Conservation (phyloP, 1,140 invertebrate species). For the Euwallacea similis region DNA sequence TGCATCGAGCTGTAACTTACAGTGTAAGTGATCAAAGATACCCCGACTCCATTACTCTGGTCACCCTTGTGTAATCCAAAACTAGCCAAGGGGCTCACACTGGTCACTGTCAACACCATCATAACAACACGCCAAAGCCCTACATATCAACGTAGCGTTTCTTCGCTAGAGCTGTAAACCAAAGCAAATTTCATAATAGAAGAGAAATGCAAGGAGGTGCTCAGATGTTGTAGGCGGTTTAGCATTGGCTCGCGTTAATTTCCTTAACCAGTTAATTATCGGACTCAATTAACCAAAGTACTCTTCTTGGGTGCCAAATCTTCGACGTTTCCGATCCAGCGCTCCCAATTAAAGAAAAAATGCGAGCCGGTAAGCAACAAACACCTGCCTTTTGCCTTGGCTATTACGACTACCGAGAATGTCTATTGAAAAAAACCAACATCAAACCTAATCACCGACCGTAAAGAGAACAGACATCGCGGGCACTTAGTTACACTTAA, state of each 20-base stretch:
- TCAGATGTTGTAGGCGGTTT: too few relatives aligned
- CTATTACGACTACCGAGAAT: neutral
- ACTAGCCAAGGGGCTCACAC: conserved; percentile 42
- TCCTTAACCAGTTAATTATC: too few relatives aligned
- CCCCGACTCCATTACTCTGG: conserved; percentile 40
- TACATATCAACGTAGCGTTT: conserved; percentile 2
- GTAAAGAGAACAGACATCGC: conserved; percentile 11
- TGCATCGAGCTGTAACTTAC: conserved; percentile 27
- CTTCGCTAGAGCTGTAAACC: neutral
- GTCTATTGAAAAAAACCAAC: conserved; percentile 5
- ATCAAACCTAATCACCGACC: conserved; percentile 9
- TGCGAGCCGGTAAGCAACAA: neutral
- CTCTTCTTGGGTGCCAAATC: too few relatives aligned
- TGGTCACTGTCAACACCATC: conserved; percentile 45
- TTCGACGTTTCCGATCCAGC: too few relatives aligned
- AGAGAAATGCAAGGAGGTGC: too few relatives aligned
- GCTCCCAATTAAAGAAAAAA: too few relatives aligned
- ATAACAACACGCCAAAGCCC: neutral
- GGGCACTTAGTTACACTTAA: conserved; percentile 18
- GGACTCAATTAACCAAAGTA: too few relatives aligned
- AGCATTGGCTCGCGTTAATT: too few relatives aligned
- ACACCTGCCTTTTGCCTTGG: conserved; percentile 2
- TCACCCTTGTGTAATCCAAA: conserved; percentile 43
- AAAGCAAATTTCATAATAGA: neutral
- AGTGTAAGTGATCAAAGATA: conserved; percentile 40